Base-by-base conservation (phyloP, 2,113 vertebrate genomes). In the Delphinus delphis region DNA sequence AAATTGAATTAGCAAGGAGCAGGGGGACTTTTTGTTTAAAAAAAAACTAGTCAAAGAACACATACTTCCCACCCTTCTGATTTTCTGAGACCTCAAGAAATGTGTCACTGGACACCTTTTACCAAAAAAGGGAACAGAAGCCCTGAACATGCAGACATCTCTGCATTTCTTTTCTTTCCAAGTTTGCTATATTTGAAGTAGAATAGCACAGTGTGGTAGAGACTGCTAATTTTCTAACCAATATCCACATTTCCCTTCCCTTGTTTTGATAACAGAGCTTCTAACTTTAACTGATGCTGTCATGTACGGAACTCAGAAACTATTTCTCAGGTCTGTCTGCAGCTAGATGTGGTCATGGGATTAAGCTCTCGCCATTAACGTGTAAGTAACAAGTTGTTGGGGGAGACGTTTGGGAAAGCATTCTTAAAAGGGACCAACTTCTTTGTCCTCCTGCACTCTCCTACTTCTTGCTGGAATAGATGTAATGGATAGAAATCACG, bases 1-100 rank as follows among this genome's bases (percentile, higher is more conserved):
- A 96, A 95, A 95, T 8, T 74, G 77, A 76, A 91, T 96, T 85
- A 77, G 79, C 28, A 96, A 91, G 79, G 79, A 95, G 74, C 60
- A 85, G 9, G 47, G 28, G 77, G 62, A 77, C 92, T 77, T 88
- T 65, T 67, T 28, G 25, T 3, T 93, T 38, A 38, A 95, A 50
- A 73, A 88, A 81, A 88, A 91, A 76, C 77, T 89, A 96, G 68
- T 82, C 62, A 85, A 36, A 80, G 41, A 95, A 95, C 76, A 70
- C 13, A 50, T 33, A 88, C 17, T 88, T 65, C 18, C 76, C 70
- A 38, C 7, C 20, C 8, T 53, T 86, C 41, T 89, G 67, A 82
- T 73, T 88, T 85, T 80, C 67, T 77, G 53, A 81, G 31, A 44
- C 62, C 47, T 91, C 55, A 67, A 50, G 77, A 95, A 93, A 90